These are phyloP conservation scores for Lanius ludovicianus DNA, from an alignment of 2,113 vertebrate genomes.

Conservation along the genomic window DNA sequence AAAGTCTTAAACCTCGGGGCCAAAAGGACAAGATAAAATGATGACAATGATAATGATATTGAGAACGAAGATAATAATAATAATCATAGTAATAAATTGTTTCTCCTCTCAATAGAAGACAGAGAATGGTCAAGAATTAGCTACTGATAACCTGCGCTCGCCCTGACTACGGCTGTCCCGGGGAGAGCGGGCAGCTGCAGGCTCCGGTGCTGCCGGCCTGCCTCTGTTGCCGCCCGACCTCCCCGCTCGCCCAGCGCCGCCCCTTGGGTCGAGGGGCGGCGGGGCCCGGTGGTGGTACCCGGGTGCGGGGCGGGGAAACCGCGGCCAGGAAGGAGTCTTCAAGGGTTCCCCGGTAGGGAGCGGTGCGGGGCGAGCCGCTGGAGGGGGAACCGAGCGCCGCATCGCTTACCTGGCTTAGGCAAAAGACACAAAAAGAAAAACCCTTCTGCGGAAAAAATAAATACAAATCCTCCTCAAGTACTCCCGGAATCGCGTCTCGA, in stretches of 20 bases:
- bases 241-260: background rate
- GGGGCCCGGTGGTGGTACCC: too few species aligned
- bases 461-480: background rate
- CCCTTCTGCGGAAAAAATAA: background rate
- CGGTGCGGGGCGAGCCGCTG: background rate
- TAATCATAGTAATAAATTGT: too few species aligned
- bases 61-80: background rate
- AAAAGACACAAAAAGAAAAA: background rate
- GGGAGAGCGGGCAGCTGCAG: background rate
- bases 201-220: background rate
- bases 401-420: background rate
- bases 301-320: background rate
- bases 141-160: background rate
- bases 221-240: background rate
- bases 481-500: too few species aligned
- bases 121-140: background rate
- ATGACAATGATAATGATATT: fast-evolving
- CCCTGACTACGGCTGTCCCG: background rate
- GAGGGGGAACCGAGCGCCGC: background rate
- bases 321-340: background rate
- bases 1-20: background rate
- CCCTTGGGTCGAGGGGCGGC: too few species aligned
- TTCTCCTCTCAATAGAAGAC: background rate
- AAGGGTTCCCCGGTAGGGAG: background rate
- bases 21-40: background rate